Percentiles rank a stretch among this genome's conserved stretches.
Conservation (phyloP, 2,888 invertebrate genomes). For the Nasonovia ribisnigri region DNA sequence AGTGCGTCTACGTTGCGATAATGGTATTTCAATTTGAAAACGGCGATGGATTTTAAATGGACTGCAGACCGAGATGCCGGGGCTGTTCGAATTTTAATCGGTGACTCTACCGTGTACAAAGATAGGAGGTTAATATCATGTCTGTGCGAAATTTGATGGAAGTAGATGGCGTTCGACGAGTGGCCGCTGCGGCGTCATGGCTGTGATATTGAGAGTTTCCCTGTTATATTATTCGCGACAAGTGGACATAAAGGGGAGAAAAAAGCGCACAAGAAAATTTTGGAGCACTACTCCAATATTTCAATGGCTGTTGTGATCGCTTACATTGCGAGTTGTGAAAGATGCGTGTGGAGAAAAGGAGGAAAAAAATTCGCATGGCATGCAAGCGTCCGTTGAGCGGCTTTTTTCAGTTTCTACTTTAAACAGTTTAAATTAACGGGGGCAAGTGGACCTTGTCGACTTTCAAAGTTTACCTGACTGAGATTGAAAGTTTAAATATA, state of each 20-base stretch:
- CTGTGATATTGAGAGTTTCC: neutral
- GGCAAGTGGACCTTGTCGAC: constrained; percentile 69
- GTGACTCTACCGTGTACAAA: neutral
- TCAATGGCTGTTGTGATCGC: neutral
- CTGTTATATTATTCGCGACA: neutral
- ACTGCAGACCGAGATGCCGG: neutral
- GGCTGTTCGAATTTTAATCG: neutral
- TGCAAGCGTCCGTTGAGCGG: neutral
- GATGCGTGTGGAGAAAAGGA: neutral
- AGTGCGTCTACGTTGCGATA: too few relatives aligned
- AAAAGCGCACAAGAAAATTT: neutral
- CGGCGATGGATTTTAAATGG: neutral
- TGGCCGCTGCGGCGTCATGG: neutral
- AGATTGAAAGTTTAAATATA: constrained; percentile 69
- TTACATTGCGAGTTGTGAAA: neutral
- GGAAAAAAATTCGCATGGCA: neutral
- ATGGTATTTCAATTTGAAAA: neutral
- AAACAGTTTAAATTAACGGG: constrained; percentile 62
- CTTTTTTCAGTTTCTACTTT: neutral
- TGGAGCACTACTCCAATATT: constrained; percentile 1
- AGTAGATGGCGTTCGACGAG: neutral
- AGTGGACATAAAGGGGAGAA: neutral
- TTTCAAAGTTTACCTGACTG: constrained; percentile 69
- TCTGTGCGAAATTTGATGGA: neutral
- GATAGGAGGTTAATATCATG: neutral